These are phyloP conservation scores for Propsilocerus akamusi DNA, from an alignment of 1,140 invertebrate species.

Conservation along the genomic window DNA sequence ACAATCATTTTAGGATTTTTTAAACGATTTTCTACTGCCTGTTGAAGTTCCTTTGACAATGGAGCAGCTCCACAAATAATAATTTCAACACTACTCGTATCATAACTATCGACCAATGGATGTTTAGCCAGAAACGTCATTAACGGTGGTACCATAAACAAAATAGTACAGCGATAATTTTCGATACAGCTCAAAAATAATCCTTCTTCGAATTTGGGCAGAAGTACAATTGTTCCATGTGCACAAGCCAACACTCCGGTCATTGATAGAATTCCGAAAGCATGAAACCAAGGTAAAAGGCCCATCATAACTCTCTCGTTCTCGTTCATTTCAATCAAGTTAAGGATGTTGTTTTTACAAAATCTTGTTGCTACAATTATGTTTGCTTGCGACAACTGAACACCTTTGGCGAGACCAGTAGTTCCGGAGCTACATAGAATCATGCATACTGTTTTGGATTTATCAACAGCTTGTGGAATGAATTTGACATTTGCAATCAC, in stretches of 20 bases:
- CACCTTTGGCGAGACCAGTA: conserved; percentile 52
- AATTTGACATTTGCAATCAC: conserved; percentile 12
- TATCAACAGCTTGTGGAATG: conserved; percentile 11
- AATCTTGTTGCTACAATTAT: background rate
- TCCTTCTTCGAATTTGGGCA: conserved; percentile 31
- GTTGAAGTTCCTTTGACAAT: conserved; percentile 22
- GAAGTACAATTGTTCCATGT: conserved; percentile 22
- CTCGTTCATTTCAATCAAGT: background rate
- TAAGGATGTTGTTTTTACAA: background rate
- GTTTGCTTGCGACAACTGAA: conserved; percentile 49
- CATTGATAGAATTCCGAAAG: conserved; percentile 13
- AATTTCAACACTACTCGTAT: conserved; percentile 25
- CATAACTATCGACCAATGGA: conserved; percentile 22
- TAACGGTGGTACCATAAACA: conserved; percentile 27
- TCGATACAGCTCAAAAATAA: conserved; percentile 30
- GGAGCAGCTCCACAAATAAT: conserved; percentile 31
- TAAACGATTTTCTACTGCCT: conserved; percentile 22
- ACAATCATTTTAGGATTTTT: conserved; percentile 18
- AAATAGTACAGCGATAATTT: conserved; percentile 19
- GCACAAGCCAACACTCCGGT: conserved; percentile 9
- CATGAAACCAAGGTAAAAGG: conserved; percentile 17
- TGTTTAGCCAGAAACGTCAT: conserved; percentile 27
- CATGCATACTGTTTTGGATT: conserved; percentile 15
- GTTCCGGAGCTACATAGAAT: conserved; percentile 48
- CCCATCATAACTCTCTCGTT: conserved; percentile 6